Evolutionary conservation across 1,140 invertebrate species (phyloP).

Genomic region (Semibalanus balanoides): DNA sequence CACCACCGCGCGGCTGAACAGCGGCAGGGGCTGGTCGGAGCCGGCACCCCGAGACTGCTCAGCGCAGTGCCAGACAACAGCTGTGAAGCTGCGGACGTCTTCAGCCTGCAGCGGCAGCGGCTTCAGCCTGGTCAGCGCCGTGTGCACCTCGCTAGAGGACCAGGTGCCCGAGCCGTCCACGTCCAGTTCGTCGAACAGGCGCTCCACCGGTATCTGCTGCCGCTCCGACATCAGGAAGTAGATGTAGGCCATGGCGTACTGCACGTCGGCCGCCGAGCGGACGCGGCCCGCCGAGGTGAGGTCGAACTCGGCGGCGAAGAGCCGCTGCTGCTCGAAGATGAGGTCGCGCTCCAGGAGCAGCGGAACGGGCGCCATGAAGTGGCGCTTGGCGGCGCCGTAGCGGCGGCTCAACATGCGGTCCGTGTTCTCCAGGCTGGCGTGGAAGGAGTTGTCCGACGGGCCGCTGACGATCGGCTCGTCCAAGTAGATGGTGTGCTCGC

Average conservation of each 20-base stretch:
- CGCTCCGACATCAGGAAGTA: constrained; percentile 58
- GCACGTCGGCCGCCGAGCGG: constrained; percentile 53
- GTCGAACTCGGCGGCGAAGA: constrained; percentile 46
- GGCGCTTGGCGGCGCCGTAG: constrained; percentile 53
- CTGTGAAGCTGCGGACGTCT: no score
- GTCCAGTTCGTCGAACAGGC: constrained; percentile 61
- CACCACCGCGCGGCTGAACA: no score
- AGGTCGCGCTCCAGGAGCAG: constrained; percentile 57
- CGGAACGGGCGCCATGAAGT: constrained; percentile 64
- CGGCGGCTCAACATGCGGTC: constrained; percentile 55
- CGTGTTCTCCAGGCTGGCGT: constrained; percentile 56
- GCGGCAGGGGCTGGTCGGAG: no score
- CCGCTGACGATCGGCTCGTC: no score
- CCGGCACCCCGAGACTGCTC: no score
- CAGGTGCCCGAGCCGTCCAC: constrained; percentile 58
- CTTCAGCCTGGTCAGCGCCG: constrained; percentile 41
- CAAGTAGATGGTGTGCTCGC: constrained; percentile 26
- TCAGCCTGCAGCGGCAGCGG: no score
- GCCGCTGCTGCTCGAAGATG: constrained; percentile 45
- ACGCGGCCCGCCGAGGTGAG: constrained; percentile 53
- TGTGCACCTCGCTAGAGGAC: constrained; percentile 65
- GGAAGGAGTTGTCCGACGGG: constrained; percentile 44
- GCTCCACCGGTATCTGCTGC: constrained; percentile 32
- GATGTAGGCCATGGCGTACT: constrained; percentile 68
- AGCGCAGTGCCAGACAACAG: no score